phyloP scores from a whole-genome alignment of 2,797 vertebrate genomes.

The Moxostoma hubbsi region DNA sequence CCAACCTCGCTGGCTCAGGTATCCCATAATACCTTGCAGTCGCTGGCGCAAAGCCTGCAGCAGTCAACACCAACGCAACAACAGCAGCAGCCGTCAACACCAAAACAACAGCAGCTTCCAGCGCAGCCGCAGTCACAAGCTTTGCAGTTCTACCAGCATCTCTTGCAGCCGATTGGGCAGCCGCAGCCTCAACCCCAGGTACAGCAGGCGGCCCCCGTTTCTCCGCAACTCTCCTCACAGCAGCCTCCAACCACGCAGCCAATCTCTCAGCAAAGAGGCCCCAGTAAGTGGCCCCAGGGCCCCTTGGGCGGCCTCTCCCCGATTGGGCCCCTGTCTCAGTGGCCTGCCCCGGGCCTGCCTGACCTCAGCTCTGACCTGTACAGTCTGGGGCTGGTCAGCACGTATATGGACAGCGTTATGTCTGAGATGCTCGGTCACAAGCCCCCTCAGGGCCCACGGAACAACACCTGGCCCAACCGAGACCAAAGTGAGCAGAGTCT shows the following conservation, averaged over 20 bases:
- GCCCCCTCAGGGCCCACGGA: conserved; percentile 92
- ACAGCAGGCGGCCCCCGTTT: conserved; percentile 67
- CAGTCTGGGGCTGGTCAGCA: conserved; percentile 96
- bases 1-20: conserved; percentile 77
- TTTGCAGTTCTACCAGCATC: conserved; percentile 93
- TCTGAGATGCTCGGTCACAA: conserved; percentile 97
- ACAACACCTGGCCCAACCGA: conserved; percentile 99
- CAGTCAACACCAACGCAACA: conserved; percentile 61
- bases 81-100: conserved; percentile 59
- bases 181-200: conserved; percentile 72
- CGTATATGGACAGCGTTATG: conserved; percentile 98
- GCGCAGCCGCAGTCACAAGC: conserved; percentile 73
- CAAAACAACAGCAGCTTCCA: conserved; percentile 64
- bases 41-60: conserved; percentile 79
- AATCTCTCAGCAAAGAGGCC: conserved; percentile 81
- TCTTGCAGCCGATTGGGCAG: conserved; percentile 90
- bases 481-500: conserved; percentile 89
- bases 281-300: conserved; percentile 91
- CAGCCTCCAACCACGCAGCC: conserved; percentile 67
- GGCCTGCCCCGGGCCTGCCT: conserved; percentile 85
- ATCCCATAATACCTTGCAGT: conserved; percentile 79
- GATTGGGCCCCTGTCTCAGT: conserved; percentile 87
- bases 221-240: conserved; percentile 79
- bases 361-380: conserved; percentile 96
- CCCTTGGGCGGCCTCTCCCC: conserved; percentile 87